These are phyloP conservation scores for Brachystomella parvula DNA, from an alignment of 1,140 invertebrate genomes.

Conservation along the genomic window DNA sequence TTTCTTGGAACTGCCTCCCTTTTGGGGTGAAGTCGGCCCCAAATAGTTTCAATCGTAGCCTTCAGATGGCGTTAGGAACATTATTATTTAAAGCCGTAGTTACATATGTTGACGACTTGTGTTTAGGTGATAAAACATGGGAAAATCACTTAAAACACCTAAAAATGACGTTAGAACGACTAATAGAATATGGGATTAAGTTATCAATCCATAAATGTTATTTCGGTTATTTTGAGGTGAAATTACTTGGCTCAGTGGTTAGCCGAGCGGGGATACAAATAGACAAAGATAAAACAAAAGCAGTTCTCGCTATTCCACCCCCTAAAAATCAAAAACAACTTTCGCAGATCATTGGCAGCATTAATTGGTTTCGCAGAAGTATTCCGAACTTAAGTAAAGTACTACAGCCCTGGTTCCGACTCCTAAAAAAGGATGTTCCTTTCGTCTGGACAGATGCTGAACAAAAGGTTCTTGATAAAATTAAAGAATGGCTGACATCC, in stretches of 20 bases:
- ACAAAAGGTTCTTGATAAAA: neutral
- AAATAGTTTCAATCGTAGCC: constrained; percentile 44
- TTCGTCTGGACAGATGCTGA: neutral
- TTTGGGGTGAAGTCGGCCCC: constrained; percentile 46
- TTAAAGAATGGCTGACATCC: neutral
- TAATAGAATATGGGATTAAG: constrained; percentile 30
- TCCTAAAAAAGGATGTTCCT: neutral
- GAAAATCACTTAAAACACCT: constrained; percentile 42
- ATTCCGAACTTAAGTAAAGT: neutral
- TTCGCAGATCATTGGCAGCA: neutral
- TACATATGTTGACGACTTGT: constrained; percentile 46
- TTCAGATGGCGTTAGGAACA: constrained; percentile 39
- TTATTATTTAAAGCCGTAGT: constrained; percentile 31
- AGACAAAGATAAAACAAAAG: neutral
- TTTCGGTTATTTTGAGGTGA: neutral
- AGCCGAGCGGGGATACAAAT: neutral
- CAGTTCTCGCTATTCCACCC: neutral
- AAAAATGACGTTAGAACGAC: constrained; percentile 36
- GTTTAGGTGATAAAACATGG: constrained; percentile 40
- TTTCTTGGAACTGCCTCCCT: constrained; percentile 43
- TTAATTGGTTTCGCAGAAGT: neutral
- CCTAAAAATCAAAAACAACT: neutral
- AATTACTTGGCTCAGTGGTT: neutral
- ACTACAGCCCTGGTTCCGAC: neutral
- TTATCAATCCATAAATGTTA: neutral